Percentiles rank a stretch among this genome's conserved stretches.
phyloP scores from a whole-genome alignment of 2,888 invertebrate species.

The Poecilobothrus nobilitatus region DNA sequence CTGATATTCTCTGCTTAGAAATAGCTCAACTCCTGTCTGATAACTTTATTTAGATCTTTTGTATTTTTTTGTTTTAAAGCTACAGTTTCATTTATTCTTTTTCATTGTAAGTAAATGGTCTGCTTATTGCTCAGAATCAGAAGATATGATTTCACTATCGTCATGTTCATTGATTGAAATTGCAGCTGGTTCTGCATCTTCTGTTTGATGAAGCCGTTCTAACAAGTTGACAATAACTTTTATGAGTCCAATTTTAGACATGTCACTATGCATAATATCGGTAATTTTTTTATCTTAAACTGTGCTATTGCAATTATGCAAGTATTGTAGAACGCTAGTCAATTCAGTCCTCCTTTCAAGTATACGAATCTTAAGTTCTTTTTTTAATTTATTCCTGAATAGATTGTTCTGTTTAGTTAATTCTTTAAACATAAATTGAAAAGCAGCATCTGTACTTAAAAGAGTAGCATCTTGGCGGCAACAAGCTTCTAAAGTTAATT shows the following conservation, averaged over 20 bases:
- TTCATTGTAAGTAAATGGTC: neutral
- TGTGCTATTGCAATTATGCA: neutral
- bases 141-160: no score
- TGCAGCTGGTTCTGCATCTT: neutral
- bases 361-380: neutral
- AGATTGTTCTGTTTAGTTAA: neutral
- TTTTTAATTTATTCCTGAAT: neutral
- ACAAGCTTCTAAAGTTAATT: constrained; percentile 9
- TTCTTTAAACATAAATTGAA: constrained; percentile 11
- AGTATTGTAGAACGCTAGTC: neutral
- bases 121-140: neutral
- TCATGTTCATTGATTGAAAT: neutral
- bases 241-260: neutral
- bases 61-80: no score
- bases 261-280: neutral
- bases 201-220: neutral
- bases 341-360: neutral
- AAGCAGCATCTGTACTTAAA: constrained; percentile 1
- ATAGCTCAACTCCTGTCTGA: no score
- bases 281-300: neutral
- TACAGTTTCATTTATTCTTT: neutral
- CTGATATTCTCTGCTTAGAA: no score
- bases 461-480: constrained; percentile 11
- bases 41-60: no score
- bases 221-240: neutral